Evolutionary conservation across 2,888 invertebrate species (phyloP).

Genomic region (Lacanobia wlatinum): DNA sequence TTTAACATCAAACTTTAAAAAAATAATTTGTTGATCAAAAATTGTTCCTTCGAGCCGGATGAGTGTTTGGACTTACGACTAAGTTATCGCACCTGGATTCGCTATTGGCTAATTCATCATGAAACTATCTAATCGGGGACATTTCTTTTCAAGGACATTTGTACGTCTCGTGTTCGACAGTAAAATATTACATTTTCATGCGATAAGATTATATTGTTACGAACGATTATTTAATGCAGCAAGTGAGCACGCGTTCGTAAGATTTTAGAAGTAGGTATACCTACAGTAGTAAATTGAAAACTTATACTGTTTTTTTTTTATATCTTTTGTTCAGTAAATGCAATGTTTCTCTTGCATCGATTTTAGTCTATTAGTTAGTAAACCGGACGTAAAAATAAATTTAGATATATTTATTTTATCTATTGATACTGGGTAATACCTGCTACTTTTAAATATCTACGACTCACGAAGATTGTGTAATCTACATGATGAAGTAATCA

Average conservation of each 20-base stretch:
- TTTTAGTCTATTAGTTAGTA: neutral
- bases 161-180: conserved; percentile 2
- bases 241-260: neutral
- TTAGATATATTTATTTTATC: neutral
- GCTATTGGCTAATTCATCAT: conserved; percentile 25
- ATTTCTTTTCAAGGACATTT: conserved; percentile 29
- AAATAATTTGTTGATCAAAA: neutral
- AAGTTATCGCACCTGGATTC: neutral
- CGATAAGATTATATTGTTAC: conserved; percentile 35
- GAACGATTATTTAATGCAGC: conserved; percentile 21
- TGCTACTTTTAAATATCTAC: neutral
- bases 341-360: neutral
- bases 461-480: neutral
- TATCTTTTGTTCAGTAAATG: neutral
- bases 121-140: conserved; percentile 31
- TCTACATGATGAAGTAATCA: neutral
- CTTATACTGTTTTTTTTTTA: neutral
- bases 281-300: neutral
- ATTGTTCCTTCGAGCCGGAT: neutral
- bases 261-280: neutral
- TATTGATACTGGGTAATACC: neutral
- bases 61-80: neutral
- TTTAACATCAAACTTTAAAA: neutral
- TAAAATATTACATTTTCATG: conserved; percentile 35
- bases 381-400: neutral